phyloP scores from a whole-genome alignment of 2,797 vertebrate species.

The Sebastes ruberrimus region DNA sequence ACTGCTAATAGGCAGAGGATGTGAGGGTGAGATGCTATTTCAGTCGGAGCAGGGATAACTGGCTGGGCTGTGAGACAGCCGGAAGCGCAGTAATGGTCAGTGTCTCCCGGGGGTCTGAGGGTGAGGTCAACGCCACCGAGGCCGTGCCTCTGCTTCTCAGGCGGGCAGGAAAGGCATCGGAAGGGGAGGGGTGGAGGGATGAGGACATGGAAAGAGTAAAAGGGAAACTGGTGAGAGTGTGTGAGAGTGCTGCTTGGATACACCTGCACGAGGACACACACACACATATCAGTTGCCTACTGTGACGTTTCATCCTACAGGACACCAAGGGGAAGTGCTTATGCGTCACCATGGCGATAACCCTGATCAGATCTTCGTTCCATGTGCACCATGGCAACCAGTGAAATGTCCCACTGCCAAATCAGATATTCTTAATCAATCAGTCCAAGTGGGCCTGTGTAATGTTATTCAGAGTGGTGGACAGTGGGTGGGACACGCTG shows the following conservation, averaged over 20 bases:
- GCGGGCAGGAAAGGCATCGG: constrained; percentile 61
- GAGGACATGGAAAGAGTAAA: constrained; percentile 77
- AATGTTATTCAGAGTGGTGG: not conserved
- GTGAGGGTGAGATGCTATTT: constrained; percentile 70
- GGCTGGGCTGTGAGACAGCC: constrained; percentile 69
- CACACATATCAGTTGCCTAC: constrained; percentile 40
- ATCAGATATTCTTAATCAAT: constrained; percentile 16
- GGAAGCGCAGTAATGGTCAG: constrained; percentile 71
- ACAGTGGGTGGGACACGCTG: not conserved
- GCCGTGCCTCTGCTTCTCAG: constrained; percentile 64
- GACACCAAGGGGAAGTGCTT: constrained; percentile 48
- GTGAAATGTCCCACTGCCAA: constrained; percentile 33
- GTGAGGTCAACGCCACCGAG: constrained; percentile 69
- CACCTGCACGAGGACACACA: constrained; percentile 35
- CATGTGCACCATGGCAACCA: constrained; percentile 46
- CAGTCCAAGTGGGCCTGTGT: not conserved
- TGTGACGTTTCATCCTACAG: constrained; percentile 47
- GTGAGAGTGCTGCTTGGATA: constrained; percentile 21
- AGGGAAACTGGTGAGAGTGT: constrained; percentile 40
- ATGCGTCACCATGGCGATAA: constrained; percentile 67
- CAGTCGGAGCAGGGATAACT: constrained; percentile 62
- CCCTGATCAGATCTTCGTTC: constrained; percentile 40
- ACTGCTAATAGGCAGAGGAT: constrained; percentile 68
- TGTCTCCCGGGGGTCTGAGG: constrained; percentile 68
- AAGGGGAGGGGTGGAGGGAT: constrained; percentile 63